Base-by-base conservation (phyloP, 1,140 invertebrate genomes). In the Odontomachus brunneus region DNA sequence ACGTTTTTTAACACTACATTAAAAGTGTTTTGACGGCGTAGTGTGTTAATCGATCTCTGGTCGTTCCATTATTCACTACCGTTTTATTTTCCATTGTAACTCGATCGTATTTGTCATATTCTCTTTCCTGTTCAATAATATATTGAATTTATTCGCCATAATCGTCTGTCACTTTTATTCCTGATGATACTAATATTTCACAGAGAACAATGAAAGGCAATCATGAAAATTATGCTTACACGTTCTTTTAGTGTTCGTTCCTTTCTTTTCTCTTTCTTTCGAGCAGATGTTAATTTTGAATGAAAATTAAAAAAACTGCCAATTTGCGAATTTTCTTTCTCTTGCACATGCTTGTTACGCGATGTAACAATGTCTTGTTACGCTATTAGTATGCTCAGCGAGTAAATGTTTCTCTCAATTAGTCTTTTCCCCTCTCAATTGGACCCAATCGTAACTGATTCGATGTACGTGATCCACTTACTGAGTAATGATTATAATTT, bases 101-200 rank as follows among this genome's bases (percentile, higher is more conserved):
- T 26, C 26, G 11, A 14, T 65, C 24, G 19, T 67, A 53, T 26
- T 57, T 71, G 22, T 44, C 0, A 24, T 38, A 78, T 78, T 67
- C 17, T 19, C 44, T 48, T 48, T 48, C 26, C 14, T 44, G 15
- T 75, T 53, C 17, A 57, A n/a, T 1, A 22, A 69, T 78, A 59
- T 44, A 24, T 75, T 69, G 51, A 59, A 80, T 80, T 80, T 71
- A 80, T 71, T 71, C 69, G 65, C 65, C 38, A 71, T 44, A 48
- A 76, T 69, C 24, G 14, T 78, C 19, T 78, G 19, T 53, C 48
- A 53, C 11, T 76, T 66, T 4, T 11, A 76, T 71, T 44, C 53
- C 38, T 11, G 24, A 71, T 38, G 17, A 76, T 53, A 5, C 11
- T 14, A 53, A 76, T 66, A 15, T 0, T 44, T 48, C 26, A 29